A percentile compares a stretch with the other conserved stretches of the same genome.
phyloP scores from a whole-genome alignment of 2,113 vertebrate genomes.

The Antidorcas marsupialis region DNA sequence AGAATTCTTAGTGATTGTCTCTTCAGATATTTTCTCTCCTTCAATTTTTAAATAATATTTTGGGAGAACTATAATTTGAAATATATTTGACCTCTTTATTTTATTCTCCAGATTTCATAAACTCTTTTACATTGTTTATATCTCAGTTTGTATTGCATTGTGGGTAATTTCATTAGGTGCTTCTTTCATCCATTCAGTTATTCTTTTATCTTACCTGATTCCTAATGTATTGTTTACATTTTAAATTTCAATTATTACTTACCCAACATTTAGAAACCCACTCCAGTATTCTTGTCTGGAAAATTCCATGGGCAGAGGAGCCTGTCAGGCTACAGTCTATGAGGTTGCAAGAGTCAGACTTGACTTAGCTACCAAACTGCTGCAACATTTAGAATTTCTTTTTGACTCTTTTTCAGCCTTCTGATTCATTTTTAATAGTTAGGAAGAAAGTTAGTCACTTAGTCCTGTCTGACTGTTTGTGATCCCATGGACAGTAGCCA shows the following conservation, averaged over 20 bases:
- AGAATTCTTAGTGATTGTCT: neutral
- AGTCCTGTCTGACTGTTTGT: neutral
- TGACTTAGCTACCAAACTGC: neutral
- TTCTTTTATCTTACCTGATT: neutral
- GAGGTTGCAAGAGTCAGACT: neutral
- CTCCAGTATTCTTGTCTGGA: neutral
- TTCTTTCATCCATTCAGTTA: neutral
- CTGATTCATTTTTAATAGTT: neutral
- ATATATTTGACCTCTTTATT: neutral
- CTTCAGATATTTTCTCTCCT: neutral
- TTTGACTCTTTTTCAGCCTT: neutral
- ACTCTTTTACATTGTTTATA: neutral
- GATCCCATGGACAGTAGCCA: neutral
- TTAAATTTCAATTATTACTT: neutral
- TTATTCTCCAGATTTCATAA: neutral
- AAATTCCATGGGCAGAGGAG: neutral
- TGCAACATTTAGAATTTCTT: neutral
- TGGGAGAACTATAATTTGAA: neutral
- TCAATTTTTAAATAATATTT: neutral
- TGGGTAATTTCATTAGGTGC: neutral
- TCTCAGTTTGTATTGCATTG: neutral
- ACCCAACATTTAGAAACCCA: neutral
- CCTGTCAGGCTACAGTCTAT: neutral
- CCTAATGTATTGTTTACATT: neutral
- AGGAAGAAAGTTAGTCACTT: neutral